These are phyloP conservation scores for Pygoscelis antarcticus DNA, from an alignment of 2,113 vertebrate species.

Conservation along the genomic window DNA sequence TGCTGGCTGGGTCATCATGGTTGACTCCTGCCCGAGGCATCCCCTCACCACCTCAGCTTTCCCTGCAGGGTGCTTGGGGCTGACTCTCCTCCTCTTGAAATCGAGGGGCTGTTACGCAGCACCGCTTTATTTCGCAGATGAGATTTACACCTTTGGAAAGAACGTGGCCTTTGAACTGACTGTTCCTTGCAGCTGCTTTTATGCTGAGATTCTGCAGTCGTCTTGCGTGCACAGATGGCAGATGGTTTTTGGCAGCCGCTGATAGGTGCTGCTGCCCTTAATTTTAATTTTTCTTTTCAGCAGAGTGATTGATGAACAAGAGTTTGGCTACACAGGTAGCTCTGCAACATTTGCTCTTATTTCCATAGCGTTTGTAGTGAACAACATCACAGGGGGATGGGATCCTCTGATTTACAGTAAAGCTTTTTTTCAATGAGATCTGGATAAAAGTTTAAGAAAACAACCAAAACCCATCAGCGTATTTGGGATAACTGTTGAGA, in stretches of 20 bases:
- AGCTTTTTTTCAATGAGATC: background rate
- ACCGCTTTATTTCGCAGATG: background rate
- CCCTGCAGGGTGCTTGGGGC: background rate
- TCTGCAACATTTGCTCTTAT: background rate
- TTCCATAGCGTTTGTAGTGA: background rate
- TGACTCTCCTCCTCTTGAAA: background rate
- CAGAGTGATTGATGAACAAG: background rate
- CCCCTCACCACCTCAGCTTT: background rate
- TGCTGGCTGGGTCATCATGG: background rate
- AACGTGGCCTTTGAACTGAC: background rate
- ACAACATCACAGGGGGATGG: background rate
- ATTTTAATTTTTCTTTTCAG: background rate
- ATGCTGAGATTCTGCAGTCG: background rate
- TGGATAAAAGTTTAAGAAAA: background rate
- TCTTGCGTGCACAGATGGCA: background rate
- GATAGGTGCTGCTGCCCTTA: background rate
- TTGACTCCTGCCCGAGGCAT: background rate
- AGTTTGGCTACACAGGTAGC: background rate
- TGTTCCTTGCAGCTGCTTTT: background rate
- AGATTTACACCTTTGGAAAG: conserved; percentile 21
- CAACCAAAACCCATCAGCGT: accelerated
- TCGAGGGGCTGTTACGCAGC: background rate
- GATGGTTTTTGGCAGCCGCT: background rate
- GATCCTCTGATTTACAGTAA: background rate
- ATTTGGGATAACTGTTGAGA: background rate